Conservation (phyloP, 2,888 invertebrate species). For the Andrena camellia region DNA sequence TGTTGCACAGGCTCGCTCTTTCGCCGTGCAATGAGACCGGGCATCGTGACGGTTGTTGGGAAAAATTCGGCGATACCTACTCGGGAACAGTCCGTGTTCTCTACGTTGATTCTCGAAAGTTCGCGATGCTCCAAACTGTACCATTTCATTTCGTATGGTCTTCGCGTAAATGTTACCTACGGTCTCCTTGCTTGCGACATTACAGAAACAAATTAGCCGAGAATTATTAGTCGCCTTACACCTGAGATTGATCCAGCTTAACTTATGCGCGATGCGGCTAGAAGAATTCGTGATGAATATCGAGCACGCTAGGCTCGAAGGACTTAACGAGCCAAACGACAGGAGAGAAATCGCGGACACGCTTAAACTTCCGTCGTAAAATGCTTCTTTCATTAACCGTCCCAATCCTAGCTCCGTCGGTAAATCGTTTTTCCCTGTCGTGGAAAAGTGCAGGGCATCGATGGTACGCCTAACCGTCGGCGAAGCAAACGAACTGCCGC, state of each 20-base stretch:
- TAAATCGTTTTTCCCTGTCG: constrained; percentile 15
- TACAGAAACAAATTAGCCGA: not conserved
- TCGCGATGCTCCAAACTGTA: too few species aligned
- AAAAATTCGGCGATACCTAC: constrained; percentile 18
- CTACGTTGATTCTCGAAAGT: too few species aligned
- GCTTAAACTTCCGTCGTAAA: not conserved
- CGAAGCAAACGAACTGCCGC: not conserved
- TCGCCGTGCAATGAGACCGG: constrained; percentile 42
- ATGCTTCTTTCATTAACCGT: not conserved
- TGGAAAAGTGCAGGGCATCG: constrained; percentile 26
- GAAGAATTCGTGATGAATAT: not conserved
- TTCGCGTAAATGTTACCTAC: too few species aligned
- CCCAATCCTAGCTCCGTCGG: not conserved
- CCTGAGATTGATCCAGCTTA: not conserved
- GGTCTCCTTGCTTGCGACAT: not conserved
- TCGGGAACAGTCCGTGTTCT: not conserved
- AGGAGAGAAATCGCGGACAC: constrained; percentile 13
- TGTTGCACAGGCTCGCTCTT: constrained; percentile 51
- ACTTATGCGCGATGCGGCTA: not conserved
- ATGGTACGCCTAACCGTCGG: constrained; percentile 32
- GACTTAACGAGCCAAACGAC: not conserved
- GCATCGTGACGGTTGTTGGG: constrained; percentile 12
- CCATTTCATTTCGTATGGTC: too few species aligned
- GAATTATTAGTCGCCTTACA: not conserved
- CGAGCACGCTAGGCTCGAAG: not conserved